Base-by-base conservation (phyloP, 2,888 invertebrate genomes). In the Sinelater perroti region DNA sequence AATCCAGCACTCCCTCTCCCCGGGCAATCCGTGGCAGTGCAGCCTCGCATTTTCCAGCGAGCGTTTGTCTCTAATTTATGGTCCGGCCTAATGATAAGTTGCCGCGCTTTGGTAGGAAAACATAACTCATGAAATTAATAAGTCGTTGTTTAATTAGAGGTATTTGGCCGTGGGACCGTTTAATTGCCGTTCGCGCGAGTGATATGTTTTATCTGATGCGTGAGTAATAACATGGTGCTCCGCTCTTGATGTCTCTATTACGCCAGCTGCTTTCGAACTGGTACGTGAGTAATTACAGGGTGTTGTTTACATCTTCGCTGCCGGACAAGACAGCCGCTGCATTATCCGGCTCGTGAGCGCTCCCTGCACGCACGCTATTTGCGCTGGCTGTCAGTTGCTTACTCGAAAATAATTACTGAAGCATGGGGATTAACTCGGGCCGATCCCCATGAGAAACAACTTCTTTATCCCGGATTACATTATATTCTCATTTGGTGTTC, bases 61-160 rank as follows among this genome's bases (percentile, higher is more conserved):
- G 38, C 49, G 35, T 40, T 50, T 50, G 44, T 50, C 36, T 26
- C 38, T 60, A 60, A 60, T 60, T 55, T 60, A 60, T 55, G 40
- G 50, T 42, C 45, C 26, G 47, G 55, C 42, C 36, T 60, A 60
- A 60, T 60, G 60, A 60, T 60, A 60, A 60, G 55, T 60, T 60
- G 51, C 51, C 36, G 54, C 59, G 59, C 47, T 54, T 53, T 55
- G 53, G 55, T 55, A 60, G 57, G 61, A 57, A 50, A 54, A 57
- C 61, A 61, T 61, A 57, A 61, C 44, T 61, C 61, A 61, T 57
- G 54, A 61, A 61, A 61, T 61, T 61, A 61, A 61, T 61, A 61
- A 61, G 61, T 54, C 61, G 54, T 57, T 49, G 56, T 61, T 61
- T 61, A 61, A 61, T 61, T 61, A 57, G 61, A 56, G 61, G 61